These are phyloP conservation scores for Mungos mungo DNA, from an alignment of 2,113 vertebrate species.

Conservation along the genomic window DNA sequence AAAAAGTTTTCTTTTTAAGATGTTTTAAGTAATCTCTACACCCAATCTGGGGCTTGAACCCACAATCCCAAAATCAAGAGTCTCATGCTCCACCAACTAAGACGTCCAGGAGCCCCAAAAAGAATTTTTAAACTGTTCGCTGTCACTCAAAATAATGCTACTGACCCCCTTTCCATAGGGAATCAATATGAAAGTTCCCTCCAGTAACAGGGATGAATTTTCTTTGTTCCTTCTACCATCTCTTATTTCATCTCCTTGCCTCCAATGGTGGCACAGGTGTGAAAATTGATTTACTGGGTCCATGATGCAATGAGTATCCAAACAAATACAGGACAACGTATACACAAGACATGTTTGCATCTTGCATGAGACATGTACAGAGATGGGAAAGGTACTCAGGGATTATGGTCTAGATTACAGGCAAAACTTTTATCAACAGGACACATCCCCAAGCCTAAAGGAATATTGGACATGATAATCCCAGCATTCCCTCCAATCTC, in stretches of 20 bases:
- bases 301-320: not conserved
- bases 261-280: not conserved
- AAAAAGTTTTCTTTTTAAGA: not conserved
- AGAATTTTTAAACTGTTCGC: not conserved
- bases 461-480: not conserved
- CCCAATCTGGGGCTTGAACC: not conserved
- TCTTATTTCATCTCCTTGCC: not conserved
- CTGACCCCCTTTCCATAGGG: not conserved
- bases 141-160: conserved; percentile 2
- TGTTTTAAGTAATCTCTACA: not conserved
- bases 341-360: not conserved
- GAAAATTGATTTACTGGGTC: not conserved
- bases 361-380: not conserved
- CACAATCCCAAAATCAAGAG: not conserved
- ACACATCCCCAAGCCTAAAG: not conserved
- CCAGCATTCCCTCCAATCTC: not conserved
- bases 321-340: not conserved
- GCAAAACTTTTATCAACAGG: not conserved
- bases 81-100: not conserved
- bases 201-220: not conserved
- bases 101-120: not conserved
- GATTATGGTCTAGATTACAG: not conserved
- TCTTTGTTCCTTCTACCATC: not conserved
- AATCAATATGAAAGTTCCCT: not conserved
- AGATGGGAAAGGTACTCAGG: not conserved